Conservation (phyloP, 2,113 vertebrate genomes). For the Rattus norvegicus region GRCr8 NC_086026.1:60315501-60316000, state of each 20-base stretch:
- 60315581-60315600: background rate
- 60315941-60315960: background rate
- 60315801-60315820: background rate
- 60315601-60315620: background rate
- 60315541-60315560: background rate
- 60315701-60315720: background rate
- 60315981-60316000: background rate
- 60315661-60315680: background rate
- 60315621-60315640: background rate
- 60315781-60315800: background rate
- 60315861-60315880: background rate
- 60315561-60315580: background rate
- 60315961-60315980: background rate
- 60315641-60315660: background rate
- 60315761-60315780: background rate
- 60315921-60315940: background rate
- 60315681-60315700: slow-evolving; percentile 1
- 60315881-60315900: background rate
- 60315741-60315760: background rate
- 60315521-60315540: background rate
- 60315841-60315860: background rate
- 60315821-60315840: background rate
- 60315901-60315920: background rate
- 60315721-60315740: background rate
- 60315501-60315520: background rate